These are phyloP conservation scores for Apamea crenata DNA, from an alignment of 2,888 invertebrate species.

Conservation along the genomic window DNA sequence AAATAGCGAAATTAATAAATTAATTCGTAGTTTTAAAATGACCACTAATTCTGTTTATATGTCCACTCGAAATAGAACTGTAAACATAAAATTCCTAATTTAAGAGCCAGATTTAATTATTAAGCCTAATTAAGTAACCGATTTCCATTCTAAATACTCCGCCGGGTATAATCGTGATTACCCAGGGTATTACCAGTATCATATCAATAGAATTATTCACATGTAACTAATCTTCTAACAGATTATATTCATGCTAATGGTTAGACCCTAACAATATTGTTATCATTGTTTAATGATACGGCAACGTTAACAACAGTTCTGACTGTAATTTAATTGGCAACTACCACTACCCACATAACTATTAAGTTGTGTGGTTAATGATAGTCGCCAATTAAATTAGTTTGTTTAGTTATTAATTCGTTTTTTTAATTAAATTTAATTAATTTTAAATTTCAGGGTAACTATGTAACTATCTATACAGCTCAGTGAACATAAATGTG, in stretches of 20 bases:
- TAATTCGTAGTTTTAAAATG: neutral
- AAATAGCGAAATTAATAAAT: neutral
- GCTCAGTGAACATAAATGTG: neutral
- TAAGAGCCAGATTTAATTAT: neutral
- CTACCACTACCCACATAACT: neutral
- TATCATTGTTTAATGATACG: conserved; percentile 36
- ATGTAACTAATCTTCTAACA: conserved; percentile 38
- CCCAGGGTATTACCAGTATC: conserved; percentile 3
- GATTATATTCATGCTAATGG: conserved; percentile 21
- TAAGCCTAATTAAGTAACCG: neutral
- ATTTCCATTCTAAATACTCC: neutral
- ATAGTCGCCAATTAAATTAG: no score
- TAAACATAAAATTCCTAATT: neutral
- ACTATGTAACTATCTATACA: neutral
- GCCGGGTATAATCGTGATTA: neutral
- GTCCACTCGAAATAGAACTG: neutral
- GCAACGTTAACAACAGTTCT: neutral
- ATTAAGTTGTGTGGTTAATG: no score
- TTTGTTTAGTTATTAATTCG: no score
- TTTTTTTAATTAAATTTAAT: conserved; percentile 37
- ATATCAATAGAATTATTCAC: conserved; percentile 38
- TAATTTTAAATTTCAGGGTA: neutral
- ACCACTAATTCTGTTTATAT: neutral
- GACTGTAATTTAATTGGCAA: conserved; percentile 25
- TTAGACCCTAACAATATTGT: conserved; percentile 9